Evolutionary conservation across 2,113 vertebrate genomes (phyloP).

Genomic region (Pogonocichla stellata): DNA sequence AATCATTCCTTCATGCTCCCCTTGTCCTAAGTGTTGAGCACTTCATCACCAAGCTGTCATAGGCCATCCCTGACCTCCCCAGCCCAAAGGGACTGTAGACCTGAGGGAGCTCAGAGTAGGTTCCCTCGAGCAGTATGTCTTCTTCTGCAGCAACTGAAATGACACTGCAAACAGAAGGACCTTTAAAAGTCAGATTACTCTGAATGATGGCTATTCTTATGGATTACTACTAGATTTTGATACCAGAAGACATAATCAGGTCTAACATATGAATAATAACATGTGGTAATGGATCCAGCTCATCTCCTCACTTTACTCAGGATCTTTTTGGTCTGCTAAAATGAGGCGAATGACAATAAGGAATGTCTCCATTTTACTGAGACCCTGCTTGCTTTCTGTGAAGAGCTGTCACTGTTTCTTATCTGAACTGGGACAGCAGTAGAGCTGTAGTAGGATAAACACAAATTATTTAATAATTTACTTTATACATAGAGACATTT

Average conservation of each 20-base stretch:
- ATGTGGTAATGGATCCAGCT: neutral
- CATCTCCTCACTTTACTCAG: neutral
- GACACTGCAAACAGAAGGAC: neutral
- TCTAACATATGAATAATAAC: neutral
- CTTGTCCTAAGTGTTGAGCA: neutral
- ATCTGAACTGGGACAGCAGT: neutral
- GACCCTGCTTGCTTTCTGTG: neutral
- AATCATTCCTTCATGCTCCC: neutral
- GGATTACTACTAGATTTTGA: neutral
- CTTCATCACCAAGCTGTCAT: neutral
- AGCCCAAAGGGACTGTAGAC: neutral
- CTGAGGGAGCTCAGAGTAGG: neutral
- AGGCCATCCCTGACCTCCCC: neutral
- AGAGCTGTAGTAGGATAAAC: neutral
- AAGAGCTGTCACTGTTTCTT: neutral
- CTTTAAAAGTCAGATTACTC: neutral
- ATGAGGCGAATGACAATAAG: neutral
- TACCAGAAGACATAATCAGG: neutral
- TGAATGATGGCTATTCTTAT: neutral
- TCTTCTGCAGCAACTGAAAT: neutral
- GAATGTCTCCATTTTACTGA: neutral
- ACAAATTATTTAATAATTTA: neutral
- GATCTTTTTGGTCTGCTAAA: neutral
- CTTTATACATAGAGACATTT: neutral
- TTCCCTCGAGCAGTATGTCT: neutral